Conservation (phyloP, 2,888 invertebrate species). For the Sinohyriopsis cumingii region DNA sequence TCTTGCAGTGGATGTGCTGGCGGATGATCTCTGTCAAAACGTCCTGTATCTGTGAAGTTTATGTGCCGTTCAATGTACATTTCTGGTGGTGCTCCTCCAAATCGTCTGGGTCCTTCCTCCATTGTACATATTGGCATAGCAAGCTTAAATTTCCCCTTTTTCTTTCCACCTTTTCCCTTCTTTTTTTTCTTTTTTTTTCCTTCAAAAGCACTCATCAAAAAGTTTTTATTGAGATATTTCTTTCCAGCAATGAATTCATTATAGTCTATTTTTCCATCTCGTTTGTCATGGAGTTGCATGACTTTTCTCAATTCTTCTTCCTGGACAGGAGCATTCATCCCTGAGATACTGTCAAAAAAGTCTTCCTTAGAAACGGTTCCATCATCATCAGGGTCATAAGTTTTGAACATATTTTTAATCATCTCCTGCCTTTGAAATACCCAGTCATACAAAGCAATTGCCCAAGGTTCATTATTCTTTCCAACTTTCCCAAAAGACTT, state of each 20-base stretch:
- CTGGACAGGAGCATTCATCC: constrained; percentile 62
- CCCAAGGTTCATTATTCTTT: constrained; percentile 70
- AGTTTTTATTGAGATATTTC: constrained; percentile 71
- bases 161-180: constrained; percentile 61
- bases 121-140: constrained; percentile 70
- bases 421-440: constrained; percentile 51
- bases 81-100: constrained; percentile 68
- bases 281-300: constrained; percentile 58
- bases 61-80: constrained; percentile 67
- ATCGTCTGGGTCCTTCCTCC: constrained; percentile 65
- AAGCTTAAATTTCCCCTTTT: constrained; percentile 70
- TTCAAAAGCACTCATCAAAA: constrained; percentile 69
- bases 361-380: constrained; percentile 62
- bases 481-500: constrained; percentile 69
- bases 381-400: constrained; percentile 63
- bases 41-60: constrained; percentile 68
- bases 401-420: constrained; percentile 62
- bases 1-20: constrained; percentile 70
- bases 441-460: constrained; percentile 69
- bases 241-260: constrained; percentile 69
- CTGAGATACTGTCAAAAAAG: constrained; percentile 61
- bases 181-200: constrained; percentile 71
- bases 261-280: constrained; percentile 65
- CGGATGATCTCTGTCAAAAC: constrained; percentile 69
- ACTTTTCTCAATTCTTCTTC: constrained; percentile 65